Evolutionary conservation across 2,888 invertebrate species (phyloP), one percentile per base, ranked within the genome.

Genomic region (Galerucella pusilla): DNA sequence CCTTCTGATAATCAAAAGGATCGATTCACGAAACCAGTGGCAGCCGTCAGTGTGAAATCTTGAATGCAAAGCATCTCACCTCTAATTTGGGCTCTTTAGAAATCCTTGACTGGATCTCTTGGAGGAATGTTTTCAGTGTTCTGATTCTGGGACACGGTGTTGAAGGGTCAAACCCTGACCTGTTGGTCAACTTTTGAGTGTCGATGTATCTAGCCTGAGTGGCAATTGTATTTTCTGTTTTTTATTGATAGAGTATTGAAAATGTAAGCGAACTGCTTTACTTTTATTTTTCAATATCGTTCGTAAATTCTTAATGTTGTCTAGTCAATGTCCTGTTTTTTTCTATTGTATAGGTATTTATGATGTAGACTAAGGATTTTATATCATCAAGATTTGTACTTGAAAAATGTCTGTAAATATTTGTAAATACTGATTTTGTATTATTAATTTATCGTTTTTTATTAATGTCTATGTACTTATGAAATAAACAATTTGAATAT

Each of bases 41-140:
- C 85, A 68, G 81, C 85, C 2, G 85, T 86, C 10, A 85, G 83
- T 65, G 85, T 85, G 5, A 85, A 85, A 78, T 86, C 85, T 77
- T 85, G 84, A 85, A 78, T 71, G 10, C 64, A 28, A 70, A 28
- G 46, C 9, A 68, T 54, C 28, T 28, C 20, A 42, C 57, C 49
- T 65, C 59, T 16, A 35, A 60, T 57, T 57, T 16, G 54, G 25
- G 67, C 65, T 76, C 71, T 42, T 46, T 42, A 35, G 68, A 49
- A 12, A 20, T 68, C 59, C 66, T 46, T 67, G 60, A 60, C 45
- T 52, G 73, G 63, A 70, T 67, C 49, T 45, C 46, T 52, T 57
- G 66, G 71, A 65, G 71, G 54, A 71, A 52, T 71, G 54, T 65
- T 59, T 64, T 64, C 65, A 25, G 45, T 65, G 71, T 59, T 57